Evolutionary conservation across 2,888 invertebrate genomes (phyloP).

Genomic region (Tholera decimalis): DNA sequence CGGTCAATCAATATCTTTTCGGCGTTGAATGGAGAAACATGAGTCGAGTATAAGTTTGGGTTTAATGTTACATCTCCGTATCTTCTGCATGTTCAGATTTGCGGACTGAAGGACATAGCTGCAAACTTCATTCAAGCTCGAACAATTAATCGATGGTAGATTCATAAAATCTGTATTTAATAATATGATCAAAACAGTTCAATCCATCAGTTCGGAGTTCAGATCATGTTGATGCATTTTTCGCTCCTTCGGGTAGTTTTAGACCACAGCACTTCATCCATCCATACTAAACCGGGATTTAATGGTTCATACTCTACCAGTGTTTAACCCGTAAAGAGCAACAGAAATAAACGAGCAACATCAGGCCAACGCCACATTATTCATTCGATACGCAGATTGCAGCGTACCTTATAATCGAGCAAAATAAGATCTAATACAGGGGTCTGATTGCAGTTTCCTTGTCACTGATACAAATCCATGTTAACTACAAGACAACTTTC

Average conservation of each 20-base stretch:
- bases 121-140: too few species aligned
- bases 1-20: too few species aligned
- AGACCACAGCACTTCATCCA: background rate
- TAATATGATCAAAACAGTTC: too few species aligned
- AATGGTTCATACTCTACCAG: constrained; percentile 2
- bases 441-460: constrained; percentile 34
- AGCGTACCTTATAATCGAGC: constrained; percentile 19
- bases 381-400: constrained; percentile 37
- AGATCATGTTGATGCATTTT: background rate
- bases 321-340: constrained; percentile 5
- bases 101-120: too few species aligned
- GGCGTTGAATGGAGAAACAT: too few species aligned
- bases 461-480: constrained; percentile 38
- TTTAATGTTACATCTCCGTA: too few species aligned
- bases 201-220: background rate
- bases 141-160: too few species aligned
- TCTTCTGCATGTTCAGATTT: too few species aligned
- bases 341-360: constrained; percentile 20
- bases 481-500: constrained; percentile 55
- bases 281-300: background rate
- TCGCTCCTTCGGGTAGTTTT: background rate
- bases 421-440: constrained; percentile 41
- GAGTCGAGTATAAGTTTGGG: too few species aligned
- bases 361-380: constrained; percentile 20
- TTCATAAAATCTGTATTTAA: too few species aligned